Evolutionary conservation across 2,113 vertebrate genomes (phyloP).

Genomic region (Phalacrocorax carbo): DNA sequence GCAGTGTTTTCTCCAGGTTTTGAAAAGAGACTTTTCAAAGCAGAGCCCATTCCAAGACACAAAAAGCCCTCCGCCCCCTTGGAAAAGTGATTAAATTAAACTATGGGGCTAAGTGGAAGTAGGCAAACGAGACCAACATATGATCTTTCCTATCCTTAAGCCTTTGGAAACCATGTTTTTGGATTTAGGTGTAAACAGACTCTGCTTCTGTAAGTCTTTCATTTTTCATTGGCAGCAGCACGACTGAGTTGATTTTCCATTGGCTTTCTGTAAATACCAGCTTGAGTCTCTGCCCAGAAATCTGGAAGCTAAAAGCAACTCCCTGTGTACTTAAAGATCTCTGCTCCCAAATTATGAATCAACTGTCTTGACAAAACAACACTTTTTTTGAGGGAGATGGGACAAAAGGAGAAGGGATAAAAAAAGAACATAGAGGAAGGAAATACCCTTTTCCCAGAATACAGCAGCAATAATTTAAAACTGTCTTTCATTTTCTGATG

Average conservation of each 20-base stretch:
- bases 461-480: not conserved
- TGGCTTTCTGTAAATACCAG: not conserved
- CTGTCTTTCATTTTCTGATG: not conserved
- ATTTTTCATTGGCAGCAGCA: not conserved
- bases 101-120: not conserved
- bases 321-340: not conserved
- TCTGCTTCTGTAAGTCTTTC: not conserved
- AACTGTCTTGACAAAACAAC: not conserved
- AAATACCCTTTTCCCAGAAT: not conserved
- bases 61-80: not conserved
- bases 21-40: not conserved
- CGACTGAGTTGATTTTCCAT: not conserved
- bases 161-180: not conserved
- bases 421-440: not conserved
- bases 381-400: not conserved
- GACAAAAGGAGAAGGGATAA: not conserved
- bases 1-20: not conserved
- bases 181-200: not conserved
- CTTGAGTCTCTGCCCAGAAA: not conserved
- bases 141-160: not conserved
- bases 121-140: not conserved
- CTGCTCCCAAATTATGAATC: not conserved
- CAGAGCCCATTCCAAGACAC: not conserved
- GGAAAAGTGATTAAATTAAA: not conserved
- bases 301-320: not conserved